phyloP scores from a whole-genome alignment of 2,888 invertebrate species.

The Hypomecis atomaria region DNA sequence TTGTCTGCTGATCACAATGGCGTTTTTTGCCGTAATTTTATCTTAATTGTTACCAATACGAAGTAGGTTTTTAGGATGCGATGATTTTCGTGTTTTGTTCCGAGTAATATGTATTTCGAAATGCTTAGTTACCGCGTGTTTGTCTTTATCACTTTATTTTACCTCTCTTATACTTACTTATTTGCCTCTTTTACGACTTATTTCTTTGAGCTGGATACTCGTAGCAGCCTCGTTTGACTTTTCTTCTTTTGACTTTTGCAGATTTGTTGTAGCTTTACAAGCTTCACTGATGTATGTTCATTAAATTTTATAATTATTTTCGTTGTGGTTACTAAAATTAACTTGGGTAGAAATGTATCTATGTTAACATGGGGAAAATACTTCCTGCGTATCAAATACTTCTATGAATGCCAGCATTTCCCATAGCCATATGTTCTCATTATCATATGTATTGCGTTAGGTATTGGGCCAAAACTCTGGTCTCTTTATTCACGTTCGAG shows the following conservation, averaged over 20 bases:
- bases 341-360: too few species aligned
- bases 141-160: not conserved
- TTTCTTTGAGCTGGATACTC: too few species aligned
- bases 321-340: too few species aligned
- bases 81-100: constrained; percentile 23
- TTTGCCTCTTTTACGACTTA: too few species aligned
- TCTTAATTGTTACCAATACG: constrained; percentile 50
- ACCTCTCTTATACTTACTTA: too few species aligned
- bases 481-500: constrained; percentile 3
- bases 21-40: constrained; percentile 52
- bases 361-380: too few species aligned
- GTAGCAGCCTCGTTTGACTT: too few species aligned
- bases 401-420: constrained; percentile 2
- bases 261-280: too few species aligned
- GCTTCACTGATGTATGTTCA: too few species aligned
- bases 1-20: constrained; percentile 51
- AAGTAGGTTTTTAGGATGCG: constrained; percentile 57
- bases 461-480: not conserved
- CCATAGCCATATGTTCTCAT: not conserved
- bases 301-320: too few species aligned
- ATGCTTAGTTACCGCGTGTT: not conserved
- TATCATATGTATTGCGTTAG: not conserved
- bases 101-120: constrained; percentile 2
- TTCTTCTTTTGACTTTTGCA: too few species aligned
- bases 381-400: too few species aligned